Conservation (phyloP, 64 coral and sea anemone species). For the Stichodactyla helianthus region DNA sequence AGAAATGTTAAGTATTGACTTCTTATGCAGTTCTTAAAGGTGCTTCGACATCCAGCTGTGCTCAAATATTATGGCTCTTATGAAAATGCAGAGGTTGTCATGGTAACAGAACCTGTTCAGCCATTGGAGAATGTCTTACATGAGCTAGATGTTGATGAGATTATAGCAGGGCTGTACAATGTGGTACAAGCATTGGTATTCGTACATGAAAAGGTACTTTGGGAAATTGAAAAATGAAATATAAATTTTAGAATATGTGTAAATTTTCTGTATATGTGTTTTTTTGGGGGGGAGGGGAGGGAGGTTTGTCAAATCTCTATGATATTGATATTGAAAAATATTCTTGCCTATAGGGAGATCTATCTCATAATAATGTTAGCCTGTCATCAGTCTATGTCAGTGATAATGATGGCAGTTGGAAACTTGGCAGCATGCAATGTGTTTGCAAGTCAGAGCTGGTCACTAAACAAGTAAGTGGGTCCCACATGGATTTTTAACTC, state of each 20-base stretch:
- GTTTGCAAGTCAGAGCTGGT: conserved; percentile 71
- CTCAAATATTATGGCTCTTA: conserved; percentile 74
- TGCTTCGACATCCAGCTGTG: conserved; percentile 78
- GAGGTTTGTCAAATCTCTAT: too few species aligned
- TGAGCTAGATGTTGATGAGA: conserved; percentile 58
- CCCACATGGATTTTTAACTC: not conserved
- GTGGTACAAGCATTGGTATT: conserved; percentile 84
- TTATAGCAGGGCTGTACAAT: conserved; percentile 85
- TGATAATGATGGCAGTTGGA: conserved; percentile 81
- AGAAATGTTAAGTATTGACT: not conserved
- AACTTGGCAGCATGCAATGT: conserved; percentile 84
- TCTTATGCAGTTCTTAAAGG: conserved; percentile 58
- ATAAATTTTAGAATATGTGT: too few species aligned
- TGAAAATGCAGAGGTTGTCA: conserved; percentile 71
- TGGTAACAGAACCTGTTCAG: conserved; percentile 85
- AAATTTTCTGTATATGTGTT: too few species aligned
- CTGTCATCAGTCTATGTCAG: conserved; percentile 84
- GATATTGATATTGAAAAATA: too few species aligned
- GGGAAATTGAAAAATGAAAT: not conserved
- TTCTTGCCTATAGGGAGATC: conserved; percentile 54
- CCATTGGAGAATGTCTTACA: conserved; percentile 67
- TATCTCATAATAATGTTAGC: conserved; percentile 89
- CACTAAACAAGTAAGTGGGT: conserved; percentile 58
- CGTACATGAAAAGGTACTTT: conserved; percentile 82
- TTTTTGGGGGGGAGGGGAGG: too few species aligned